Evolutionary conservation across 2,797 vertebrate genomes (phyloP), one percentile per base, ranked within the genome.

Genomic region (Phrynocephalus vlangalii): DNA sequence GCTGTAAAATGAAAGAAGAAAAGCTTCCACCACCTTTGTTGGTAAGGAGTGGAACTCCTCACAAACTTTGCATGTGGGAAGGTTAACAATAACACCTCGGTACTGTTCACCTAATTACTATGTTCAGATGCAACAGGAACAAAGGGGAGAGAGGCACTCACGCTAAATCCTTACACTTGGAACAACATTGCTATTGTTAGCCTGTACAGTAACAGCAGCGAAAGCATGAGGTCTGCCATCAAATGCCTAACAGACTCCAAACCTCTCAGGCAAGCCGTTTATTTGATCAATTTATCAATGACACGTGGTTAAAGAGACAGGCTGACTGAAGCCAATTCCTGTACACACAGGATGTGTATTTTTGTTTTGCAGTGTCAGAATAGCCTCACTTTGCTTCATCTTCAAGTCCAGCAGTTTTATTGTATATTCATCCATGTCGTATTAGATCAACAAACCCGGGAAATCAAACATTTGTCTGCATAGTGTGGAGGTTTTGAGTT

Each of bases 211-310:
- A 82, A 91, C 73, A 91, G 79, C 82, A 92, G 89, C 92, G 91
- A 90, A 89, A 88, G 77, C 5, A 33, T 22, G 1, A 83, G 77
- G 89, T 75, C 72, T 93, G 89, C 81, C 89, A 82, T 87, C 71
- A 91, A 93, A 86, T 60, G 87, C 88, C 93, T 93, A 92, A 92
- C 91, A 96, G 92, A 94, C 30, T 94, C 92, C 92, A 96, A 92
- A 95, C 18, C 0, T 94, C 93, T 93, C 91, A 93, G 91, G 90
- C 79, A 93, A 44, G 92, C 89, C 91, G 92, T 94, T 96, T 95
- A 95, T 94, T 95, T 96, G 95, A 95, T 95, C 91, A 94, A 86
- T 83, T 92, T 94, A 95, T 95, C 91, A 85, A 22, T 95, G 86
- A 86, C 92, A 93, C 92, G 89, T 38, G 90, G 86, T 86, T 91